Evolutionary conservation across 2,888 invertebrate genomes (phyloP), one percentile per base, ranked within the genome.

Genomic region (Conomelus anceps): DNA sequence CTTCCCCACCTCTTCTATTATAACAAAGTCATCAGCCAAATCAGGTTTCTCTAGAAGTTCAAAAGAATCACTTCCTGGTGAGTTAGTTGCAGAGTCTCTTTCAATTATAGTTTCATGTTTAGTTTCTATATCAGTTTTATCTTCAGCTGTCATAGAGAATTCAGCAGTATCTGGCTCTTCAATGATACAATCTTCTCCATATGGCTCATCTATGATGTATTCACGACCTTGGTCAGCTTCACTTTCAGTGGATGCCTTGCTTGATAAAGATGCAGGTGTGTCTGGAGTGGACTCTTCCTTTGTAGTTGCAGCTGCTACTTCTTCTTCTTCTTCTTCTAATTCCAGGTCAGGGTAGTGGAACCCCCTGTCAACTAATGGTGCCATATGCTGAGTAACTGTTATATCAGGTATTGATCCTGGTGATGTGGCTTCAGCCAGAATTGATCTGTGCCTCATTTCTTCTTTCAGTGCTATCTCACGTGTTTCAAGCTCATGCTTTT

Each of bases 1-100:
- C 92, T 96, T 96, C 0, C 96, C 97, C 0, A 98, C 97, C 93
- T 98, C 98, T 93, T 97, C 97, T 91, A 97, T 96, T 0, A 97
- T 97, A 0, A 98, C 97, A 92, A 97, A 97, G 92, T 98, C 97
- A 92, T 98, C 98, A 91, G 97, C 96, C 91, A 97, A 95, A 92
- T 97, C 97, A 0, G 97, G 97, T 92, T 97, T 97, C 92, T 98
- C 97, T 0, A 98, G 94, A 94, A 98, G 95, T 94, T 98, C 98
- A 93, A 98, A 98, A 23, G 97, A 97, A 93, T 97, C 97, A 92
- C 96, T 96, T 13, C 95, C 96, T 0, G 97, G 97, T 0, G 97
- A 97, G 91, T 97, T 96, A 3, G 93, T 93, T 88, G 93, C 93
- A 88, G 93, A 93, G 89, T 93, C 93, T 22, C 92, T 92, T 88